Percentiles rank a stretch among this genome's conserved stretches.
These are phyloP conservation scores for Gandaritis pyraliata DNA, from an alignment of 2,888 invertebrate genomes.

Conservation along the genomic window DNA sequence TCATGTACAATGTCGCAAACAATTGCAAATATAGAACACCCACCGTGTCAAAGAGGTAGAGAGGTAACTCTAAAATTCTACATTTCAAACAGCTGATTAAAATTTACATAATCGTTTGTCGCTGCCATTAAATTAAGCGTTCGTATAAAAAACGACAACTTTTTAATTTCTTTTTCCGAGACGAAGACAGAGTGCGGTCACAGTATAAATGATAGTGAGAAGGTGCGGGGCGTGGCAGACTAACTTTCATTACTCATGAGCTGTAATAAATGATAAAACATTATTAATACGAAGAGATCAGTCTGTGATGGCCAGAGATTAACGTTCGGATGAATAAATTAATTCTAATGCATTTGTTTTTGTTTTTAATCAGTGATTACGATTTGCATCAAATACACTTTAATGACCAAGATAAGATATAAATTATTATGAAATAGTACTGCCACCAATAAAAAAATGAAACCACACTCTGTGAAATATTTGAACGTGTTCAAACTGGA, in stretches of 20 bases:
- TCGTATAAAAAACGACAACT: conserved; percentile 61
- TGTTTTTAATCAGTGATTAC: conserved; percentile 46
- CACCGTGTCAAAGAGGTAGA: conserved; percentile 22
- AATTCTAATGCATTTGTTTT: conserved; percentile 77
- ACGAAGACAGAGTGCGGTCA: conserved; percentile 76
- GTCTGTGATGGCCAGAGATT: conserved; percentile 73
- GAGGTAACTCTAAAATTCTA: conserved; percentile 39
- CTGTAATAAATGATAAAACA: conserved; percentile 84
- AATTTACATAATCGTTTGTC: conserved; percentile 70
- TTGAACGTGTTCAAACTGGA: too few species aligned
- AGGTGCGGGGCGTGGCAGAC: conserved; percentile 78
- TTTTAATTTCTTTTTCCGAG: conserved; percentile 74
- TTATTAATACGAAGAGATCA: conserved; percentile 82
- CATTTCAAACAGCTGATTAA: conserved; percentile 31
- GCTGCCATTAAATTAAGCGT: conserved; percentile 68
- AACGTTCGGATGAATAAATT: conserved; percentile 75
- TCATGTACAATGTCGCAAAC: background rate
- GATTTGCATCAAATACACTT: conserved; percentile 22
- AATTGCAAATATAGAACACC: conserved; percentile 18
- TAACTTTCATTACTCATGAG: conserved; percentile 82
- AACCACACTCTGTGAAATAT: too few species aligned
- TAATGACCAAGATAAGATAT: conserved; percentile 7
- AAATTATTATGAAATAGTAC: background rate
- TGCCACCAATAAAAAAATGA: background rate
- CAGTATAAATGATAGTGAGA: conserved; percentile 47